phyloP scores from a whole-genome alignment of 2,797 vertebrate species.

The Brotula barbata region DNA sequence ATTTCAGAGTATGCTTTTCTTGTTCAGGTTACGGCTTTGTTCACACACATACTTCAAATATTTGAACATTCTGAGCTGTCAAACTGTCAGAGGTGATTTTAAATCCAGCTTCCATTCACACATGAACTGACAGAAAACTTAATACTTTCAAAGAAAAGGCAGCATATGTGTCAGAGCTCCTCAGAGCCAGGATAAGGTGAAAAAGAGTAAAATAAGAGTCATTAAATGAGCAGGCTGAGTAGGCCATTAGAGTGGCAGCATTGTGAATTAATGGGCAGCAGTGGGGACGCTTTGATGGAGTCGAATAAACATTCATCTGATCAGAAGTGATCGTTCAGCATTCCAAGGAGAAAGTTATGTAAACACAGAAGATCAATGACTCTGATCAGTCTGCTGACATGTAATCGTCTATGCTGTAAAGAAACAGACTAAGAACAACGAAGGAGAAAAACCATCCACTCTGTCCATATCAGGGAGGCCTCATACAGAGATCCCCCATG shows the following conservation, averaged over 20 bases:
- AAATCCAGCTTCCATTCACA: too few species aligned
- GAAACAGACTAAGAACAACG: background rate
- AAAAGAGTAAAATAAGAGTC: too few species aligned
- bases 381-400: background rate
- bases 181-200: too few species aligned
- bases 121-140: too few species aligned
- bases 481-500: slow-evolving; percentile 33
- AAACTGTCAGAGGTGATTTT: too few species aligned
- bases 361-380: background rate
- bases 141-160: too few species aligned
- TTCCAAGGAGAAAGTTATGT: background rate
- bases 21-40: too few species aligned
- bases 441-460: background rate
- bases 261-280: background rate
- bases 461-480: slow-evolving; percentile 4
- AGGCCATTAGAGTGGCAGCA: background rate
- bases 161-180: slow-evolving; percentile 1
- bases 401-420: background rate
- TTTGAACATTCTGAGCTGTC: too few species aligned
- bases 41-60: too few species aligned
- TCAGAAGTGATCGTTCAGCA: background rate
- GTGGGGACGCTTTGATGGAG: background rate
- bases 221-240: background rate
- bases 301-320: background rate
- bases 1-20: too few species aligned